These are phyloP conservation scores for Anodontia alba DNA, from an alignment of 2,888 invertebrate species.

Conservation along the genomic window DNA sequence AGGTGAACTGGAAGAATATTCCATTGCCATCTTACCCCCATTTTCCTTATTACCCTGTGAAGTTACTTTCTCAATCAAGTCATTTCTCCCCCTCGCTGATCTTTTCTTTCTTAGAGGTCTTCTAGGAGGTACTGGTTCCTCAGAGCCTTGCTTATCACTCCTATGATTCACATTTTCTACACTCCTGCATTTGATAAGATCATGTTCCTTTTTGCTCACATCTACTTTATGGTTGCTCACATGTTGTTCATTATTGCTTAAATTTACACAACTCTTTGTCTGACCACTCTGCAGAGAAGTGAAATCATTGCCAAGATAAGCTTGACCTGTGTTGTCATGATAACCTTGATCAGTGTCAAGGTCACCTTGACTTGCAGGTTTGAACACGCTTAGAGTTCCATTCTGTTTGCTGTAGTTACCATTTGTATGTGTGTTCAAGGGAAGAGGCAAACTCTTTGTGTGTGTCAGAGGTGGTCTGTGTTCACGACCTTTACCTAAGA, in stretches of 20 bases:
- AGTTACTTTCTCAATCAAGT: conserved; percentile 8
- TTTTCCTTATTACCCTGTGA: neutral
- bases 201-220: neutral
- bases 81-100: conserved; percentile 37
- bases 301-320: neutral
- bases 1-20: conserved; percentile 56
- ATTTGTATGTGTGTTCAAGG: conserved; percentile 23
- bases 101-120: conserved; percentile 56
- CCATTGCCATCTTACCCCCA: conserved; percentile 46
- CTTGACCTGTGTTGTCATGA: neutral
- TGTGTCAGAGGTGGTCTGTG: conserved; percentile 43
- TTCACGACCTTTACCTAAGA: neutral
- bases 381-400: conserved; percentile 23
- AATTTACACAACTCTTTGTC: conserved; percentile 2
- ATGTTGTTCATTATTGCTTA: neutral
- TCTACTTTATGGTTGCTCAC: neutral
- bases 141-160: neutral
- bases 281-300: neutral
- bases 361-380: conserved; percentile 27
- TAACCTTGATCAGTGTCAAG: neutral
- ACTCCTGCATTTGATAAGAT: neutral
- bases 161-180: neutral
- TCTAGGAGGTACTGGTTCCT: conserved; percentile 37
- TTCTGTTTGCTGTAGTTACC: neutral
- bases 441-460: conserved; percentile 51